Evolutionary conservation across 2,797 vertebrate species (phyloP), one percentile per base, ranked within the genome.

Genomic region (Pseudotriccus pelzelni): DNA sequence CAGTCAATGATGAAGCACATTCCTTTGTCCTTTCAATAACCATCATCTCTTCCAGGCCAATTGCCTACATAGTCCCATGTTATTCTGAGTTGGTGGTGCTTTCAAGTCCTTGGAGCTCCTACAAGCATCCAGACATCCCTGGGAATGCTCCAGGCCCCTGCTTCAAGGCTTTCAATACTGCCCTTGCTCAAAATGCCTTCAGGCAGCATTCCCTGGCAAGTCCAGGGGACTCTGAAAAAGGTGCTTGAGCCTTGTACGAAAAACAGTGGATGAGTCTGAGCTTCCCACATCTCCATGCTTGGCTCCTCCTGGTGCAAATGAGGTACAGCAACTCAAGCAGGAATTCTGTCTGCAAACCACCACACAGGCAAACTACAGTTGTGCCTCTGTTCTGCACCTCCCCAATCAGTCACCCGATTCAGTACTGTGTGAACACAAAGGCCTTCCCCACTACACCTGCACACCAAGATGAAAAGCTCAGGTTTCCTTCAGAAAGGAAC

Each of bases 221-320:
- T 4, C 23, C 85, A 56, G 7, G 13, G 5, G 25, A 64, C 50
- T 44, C 53, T 19, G 37, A 34, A 84, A 59, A 11, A 41, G 25
- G 24, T 0, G 0, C 28, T 34, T 2, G 10, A 73, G 39, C 14
- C 37, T 28, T 27, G 5, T 13, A 15, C 18, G 14, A 68, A 44
- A 78, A 81, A 32, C 2, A 47, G 12, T 1, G 12, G 19, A 47
- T 0, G 0, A 70, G 32, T 12, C 76, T 41, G n/a, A 60, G 20
- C 53, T 93, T 67, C 41, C 53, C 32, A 50, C 12, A 34, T 16
- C 14, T 19, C 58, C 9, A 17, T 56, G 21, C 49, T 14, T 67
- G 37, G 27, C 21, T 82, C 17, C 30, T 89, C 27, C 41, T 27
- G 14, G 27, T 55, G 63, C 58, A 41, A 47, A 7, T 1, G 5